Evolutionary conservation across 2,797 vertebrate genomes (phyloP).

Genomic region (Gouania willdenowi): DNA sequence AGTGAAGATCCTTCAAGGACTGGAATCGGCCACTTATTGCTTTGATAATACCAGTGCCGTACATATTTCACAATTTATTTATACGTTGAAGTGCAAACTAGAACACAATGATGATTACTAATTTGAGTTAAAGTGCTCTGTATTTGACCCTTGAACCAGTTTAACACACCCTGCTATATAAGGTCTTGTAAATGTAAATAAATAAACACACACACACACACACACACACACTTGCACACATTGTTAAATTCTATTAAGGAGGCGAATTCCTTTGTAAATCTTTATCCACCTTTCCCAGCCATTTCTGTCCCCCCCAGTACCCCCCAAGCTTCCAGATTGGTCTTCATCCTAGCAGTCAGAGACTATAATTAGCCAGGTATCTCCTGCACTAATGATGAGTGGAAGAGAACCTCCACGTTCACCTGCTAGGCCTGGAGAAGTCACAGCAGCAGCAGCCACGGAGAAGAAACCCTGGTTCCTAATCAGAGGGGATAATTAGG

Average conservation of each 20-base stretch:
- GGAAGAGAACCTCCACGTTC: conserved; percentile 37
- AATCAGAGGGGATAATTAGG: conserved; percentile 60
- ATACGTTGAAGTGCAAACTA: no score
- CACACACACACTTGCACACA: no score
- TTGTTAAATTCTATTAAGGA: neutral
- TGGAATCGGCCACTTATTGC: no score
- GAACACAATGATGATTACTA: no score
- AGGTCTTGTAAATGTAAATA: no score
- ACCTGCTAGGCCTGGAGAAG: conserved; percentile 35
- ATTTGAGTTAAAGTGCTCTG: no score
- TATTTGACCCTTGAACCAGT: no score
- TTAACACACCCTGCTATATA: no score
- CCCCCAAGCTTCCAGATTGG: conserved; percentile 32
- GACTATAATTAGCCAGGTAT: conserved; percentile 64
- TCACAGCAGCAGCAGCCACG: conserved; percentile 3
- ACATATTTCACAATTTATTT: no score
- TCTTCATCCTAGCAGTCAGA: conserved; percentile 40
- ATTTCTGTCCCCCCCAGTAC: conserved; percentile 24
- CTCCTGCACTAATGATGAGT: conserved; percentile 51
- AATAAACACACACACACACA: no score
- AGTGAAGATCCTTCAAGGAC: no score
- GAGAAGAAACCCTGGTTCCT: conserved; percentile 20
- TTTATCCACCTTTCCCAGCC: conserved; percentile 7
- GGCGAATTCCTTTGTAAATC: conserved; percentile 17
- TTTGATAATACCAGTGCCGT: no score